Evolutionary conservation across 2,113 vertebrate genomes (phyloP).

Genomic region (Pavo muticus): DNA sequence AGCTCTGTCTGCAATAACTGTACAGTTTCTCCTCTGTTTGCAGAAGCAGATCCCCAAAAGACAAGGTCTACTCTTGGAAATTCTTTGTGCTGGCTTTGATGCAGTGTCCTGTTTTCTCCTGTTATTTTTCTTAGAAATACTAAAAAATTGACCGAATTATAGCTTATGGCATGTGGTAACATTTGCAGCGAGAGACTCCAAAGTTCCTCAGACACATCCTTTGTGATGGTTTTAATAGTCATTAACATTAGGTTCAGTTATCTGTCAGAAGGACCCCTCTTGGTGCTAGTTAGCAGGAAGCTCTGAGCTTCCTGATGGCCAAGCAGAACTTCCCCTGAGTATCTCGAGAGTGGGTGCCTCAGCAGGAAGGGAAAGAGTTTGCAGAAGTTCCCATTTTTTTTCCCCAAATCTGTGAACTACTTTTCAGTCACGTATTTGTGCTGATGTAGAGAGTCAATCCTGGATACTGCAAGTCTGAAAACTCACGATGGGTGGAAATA

Average conservation of each 20-base stretch:
- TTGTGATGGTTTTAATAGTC: neutral
- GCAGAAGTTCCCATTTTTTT: neutral
- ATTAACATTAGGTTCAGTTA: neutral
- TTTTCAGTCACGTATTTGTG: neutral
- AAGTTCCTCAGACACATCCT: neutral
- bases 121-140: neutral
- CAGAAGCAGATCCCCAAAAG: neutral
- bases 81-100: neutral
- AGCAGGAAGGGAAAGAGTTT: neutral
- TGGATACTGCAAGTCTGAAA: neutral
- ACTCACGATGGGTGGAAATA: neutral
- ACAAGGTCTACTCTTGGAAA: neutral
- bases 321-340: neutral
- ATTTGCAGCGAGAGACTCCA: neutral
- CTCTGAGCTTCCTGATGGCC: fast-evolving
- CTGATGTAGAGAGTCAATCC: neutral
- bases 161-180: neutral
- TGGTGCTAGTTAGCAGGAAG: neutral
- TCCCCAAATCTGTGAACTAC: fast-evolving
- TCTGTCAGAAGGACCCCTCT: neutral
- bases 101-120: neutral
- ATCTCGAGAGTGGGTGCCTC: neutral
- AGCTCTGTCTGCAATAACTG: neutral
- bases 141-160: neutral
- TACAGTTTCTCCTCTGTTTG: neutral